Evolutionary conservation across 2,113 vertebrate species (phyloP), one percentile per base, ranked within the genome.

Genomic region (Xenopus laevis): DNA sequence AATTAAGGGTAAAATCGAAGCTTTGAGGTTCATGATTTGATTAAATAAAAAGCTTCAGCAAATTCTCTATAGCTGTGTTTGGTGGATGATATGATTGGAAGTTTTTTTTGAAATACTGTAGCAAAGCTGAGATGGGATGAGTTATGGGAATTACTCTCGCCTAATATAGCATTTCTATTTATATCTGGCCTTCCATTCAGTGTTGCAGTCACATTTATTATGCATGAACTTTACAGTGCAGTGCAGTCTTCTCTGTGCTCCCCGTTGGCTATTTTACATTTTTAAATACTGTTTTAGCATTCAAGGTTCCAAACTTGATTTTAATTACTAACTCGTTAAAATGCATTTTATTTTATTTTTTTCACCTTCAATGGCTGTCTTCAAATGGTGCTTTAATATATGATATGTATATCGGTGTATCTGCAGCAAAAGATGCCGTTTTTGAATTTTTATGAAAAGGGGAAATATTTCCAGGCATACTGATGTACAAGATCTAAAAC

Each of bases 181-280:
- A 64, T 70, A 77, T 63, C 50, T 57, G 40, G 45, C 46, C n/a
- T 40, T 77, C 60, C 63, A 77, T 70, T 60, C 67, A 77, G 69
- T 77, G 67, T 70, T 77, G 65, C 74, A 58, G 60, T 77, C 74
- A 77, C 66, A 77, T 77, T 77, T 66, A 77, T 77, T 77, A 77
- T 77, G 74, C 67, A 77, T 77, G 74, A 69, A 70, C 74, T 62
- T 75, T 44, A 61, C 47, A 6, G 44, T 23, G 33, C 46, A 9
- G 55, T 52, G 30, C 66, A 70, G 18, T 33, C 45, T 62, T 53
- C 50, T 77, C 45, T 70, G 18, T 45, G 30, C 58, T 71, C 58
- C 23, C 66, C 63, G 59, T 61, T 64, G 74, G 65, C 62, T 77
- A 62, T 77, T 69, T 57, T 44, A 52, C 55, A 50, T 61, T 60